Evolutionary conservation across 1,140 invertebrate species (phyloP), one percentile per base, ranked within the genome.

Genomic region (Scaptomyza pallida): DNA sequence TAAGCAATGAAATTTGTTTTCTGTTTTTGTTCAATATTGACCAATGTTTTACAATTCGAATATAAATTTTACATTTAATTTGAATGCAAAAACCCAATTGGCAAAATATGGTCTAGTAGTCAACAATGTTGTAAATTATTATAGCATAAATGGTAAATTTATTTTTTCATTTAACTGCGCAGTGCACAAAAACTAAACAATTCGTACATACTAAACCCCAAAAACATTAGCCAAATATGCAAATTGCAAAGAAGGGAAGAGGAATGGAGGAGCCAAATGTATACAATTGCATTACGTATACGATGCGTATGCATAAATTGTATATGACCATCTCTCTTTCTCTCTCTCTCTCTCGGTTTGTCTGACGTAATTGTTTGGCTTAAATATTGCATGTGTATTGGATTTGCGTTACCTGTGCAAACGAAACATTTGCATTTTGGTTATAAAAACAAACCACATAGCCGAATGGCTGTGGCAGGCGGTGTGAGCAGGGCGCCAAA

Each of bases 331-430:
- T 40, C 15, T 72, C 2, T 16, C 21, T 62, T 33, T 13, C n/a
- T 60, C 56, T 60, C n/a, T n/a, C n/a, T n/a, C n/a, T n/a, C n/a
- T n/a, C n/a, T n/a, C n/a, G n/a, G n/a, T n/a, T n/a, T n/a, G n/a
- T n/a, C 48, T 47, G 35, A 5, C 74, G 64, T 81, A 81, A 81
- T 81, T 77, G 78, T 71, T 81, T 50, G 63, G 60, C 63, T 72
- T 83, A 73, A 86, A 86, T 83, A 83, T 76, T 86, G 76, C 61
- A 70, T 73, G 44, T 56, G 51, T 19, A 72, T 65, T 69, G 52
- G 56, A 75, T 83, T 82, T 68, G 12, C n/a, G 54, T 15, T 73
- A 73, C 60, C 61, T 54, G 45, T 37, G 54, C 37, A 75, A 82
- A 50, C 43, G 33, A 48, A 6, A 61, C 70, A 83, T 83, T 80